Conservation (phyloP, 2,113 vertebrate species). For the Phylloscopus whistleri region DNA sequence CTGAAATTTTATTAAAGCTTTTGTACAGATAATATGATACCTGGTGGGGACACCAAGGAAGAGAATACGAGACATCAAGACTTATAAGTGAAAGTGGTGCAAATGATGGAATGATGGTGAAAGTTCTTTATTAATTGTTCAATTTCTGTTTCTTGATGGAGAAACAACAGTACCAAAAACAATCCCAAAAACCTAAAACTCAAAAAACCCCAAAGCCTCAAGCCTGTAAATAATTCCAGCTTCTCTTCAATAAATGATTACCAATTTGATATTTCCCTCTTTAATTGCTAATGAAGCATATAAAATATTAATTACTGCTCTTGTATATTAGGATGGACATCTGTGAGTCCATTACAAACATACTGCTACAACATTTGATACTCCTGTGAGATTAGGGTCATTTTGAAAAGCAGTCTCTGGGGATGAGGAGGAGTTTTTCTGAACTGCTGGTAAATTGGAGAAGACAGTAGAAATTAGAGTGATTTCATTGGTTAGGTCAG, state of each 20-base stretch:
- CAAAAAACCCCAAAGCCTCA: not conserved
- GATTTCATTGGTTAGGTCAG: slow-evolving; percentile 59
- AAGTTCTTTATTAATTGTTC: not conserved
- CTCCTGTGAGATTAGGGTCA: not conserved
- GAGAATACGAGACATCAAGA: not conserved
- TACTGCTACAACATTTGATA: not conserved
- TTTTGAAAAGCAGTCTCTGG: slow-evolving; percentile 35
- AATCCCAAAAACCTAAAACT: not conserved
- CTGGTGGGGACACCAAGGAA: not conserved
- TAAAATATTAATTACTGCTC: slow-evolving; percentile 58
- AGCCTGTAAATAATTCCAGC: not conserved
- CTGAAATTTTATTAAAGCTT: slow-evolving; percentile 15
- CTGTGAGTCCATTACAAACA: not conserved
- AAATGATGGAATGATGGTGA: not conserved
- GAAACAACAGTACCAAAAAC: not conserved
- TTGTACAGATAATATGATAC: slow-evolving; percentile 36
- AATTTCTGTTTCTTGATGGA: not conserved
- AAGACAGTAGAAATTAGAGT: slow-evolving; percentile 59
- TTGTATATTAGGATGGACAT: slow-evolving; percentile 7
- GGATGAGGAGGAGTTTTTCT: not conserved
- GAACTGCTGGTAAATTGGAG: slow-evolving; percentile 44
- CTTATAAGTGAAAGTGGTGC: not conserved
- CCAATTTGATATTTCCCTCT: slow-evolving; percentile 21
- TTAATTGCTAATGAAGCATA: not conserved
- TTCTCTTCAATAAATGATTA: slow-evolving; percentile 55